Evolutionary conservation across 2,797 vertebrate species (phyloP), one percentile per base, ranked within the genome.

Genomic region (Artibeus jamaicensis): DNA sequence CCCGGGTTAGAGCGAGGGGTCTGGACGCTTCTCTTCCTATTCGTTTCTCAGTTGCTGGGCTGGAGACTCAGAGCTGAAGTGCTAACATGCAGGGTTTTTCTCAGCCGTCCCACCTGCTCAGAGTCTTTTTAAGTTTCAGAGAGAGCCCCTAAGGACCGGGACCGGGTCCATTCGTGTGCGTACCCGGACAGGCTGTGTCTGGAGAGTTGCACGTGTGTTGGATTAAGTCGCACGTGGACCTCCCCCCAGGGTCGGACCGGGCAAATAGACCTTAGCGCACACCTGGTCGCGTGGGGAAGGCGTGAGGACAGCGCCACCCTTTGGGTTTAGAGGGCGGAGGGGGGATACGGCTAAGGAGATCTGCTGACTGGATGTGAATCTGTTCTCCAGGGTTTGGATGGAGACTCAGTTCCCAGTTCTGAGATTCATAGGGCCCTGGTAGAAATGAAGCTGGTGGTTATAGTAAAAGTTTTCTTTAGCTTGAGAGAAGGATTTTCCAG

Each of bases 301-400:
- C 44, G 50, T 9, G 84, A 65, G 59, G 26, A 84, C 67, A 77
- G 94, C 95, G 89, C 95, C 97, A 74, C 89, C 81, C 73, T 32
- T 83, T 37, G 92, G 73, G 7, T 59, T 46, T 42, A 32, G 74
- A 67, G 22, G 46, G 55, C 14, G 15, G 12, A 32, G 9, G 44
- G 55, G 2, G 4, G 8, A 26, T 39, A 2, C 21, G 82, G 50
- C 65, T 7, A 8, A 34, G 0, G 89, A 24, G 37, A 3, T 65
- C 15, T 21, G 21, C 29, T 9, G 57, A 10, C 22, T 9, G 74
- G 2, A 32, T 1, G 0, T 70, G 32, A 10, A 16, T 26, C 4
- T 29, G 11, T 34, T 81, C 29, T 14, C 34, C 6, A 3, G 3
- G 16, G 22, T 29, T 19, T 29, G 57, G 77, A 37, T 29, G 57